These are phyloP conservation scores for Pseudoips prasinana DNA, from an alignment of 2,888 invertebrate genomes.

Conservation along the genomic window DNA sequence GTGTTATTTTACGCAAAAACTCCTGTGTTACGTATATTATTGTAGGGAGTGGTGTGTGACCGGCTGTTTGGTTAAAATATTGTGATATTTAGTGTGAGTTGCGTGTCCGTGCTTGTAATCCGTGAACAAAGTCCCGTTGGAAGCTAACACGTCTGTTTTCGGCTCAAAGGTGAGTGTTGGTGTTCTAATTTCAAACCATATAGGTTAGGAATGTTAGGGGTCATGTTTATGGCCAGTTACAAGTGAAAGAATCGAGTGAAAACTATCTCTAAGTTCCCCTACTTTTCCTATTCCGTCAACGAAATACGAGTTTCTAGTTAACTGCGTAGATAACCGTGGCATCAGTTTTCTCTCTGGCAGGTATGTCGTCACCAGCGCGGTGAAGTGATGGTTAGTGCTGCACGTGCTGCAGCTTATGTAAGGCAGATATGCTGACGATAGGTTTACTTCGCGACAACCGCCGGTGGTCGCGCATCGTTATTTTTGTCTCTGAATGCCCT, in stretches of 20 bases:
- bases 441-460: conserved; percentile 36
- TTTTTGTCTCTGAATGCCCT: conserved; percentile 44
- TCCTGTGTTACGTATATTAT: conserved; percentile 62
- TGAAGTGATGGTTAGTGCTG: conserved; percentile 32
- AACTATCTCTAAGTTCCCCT: conserved; percentile 29
- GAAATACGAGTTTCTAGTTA: conserved; percentile 37
- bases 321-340: conserved; percentile 46
- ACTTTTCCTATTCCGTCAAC: conserved; percentile 41
- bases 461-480: conserved; percentile 42
- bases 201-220: conserved; percentile 13
- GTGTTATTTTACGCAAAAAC: conserved; percentile 66
- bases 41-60: conserved; percentile 67
- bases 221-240: conserved; percentile 9
- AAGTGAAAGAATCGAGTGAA: conserved; percentile 23
- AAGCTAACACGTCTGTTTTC: conserved; percentile 59
- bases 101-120: conserved; percentile 72
- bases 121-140: conserved; percentile 70
- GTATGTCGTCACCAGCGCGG: conserved; percentile 8
- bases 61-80: conserved; percentile 58
- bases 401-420: conserved; percentile 63
- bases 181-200: conserved; percentile 16
- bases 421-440: conserved; percentile 52
- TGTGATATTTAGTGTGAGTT: conserved; percentile 73
- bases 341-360: conserved; percentile 15
- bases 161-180: conserved; percentile 63